Conservation (phyloP, 2,797 vertebrate genomes). For the Columba guinea region DNA sequence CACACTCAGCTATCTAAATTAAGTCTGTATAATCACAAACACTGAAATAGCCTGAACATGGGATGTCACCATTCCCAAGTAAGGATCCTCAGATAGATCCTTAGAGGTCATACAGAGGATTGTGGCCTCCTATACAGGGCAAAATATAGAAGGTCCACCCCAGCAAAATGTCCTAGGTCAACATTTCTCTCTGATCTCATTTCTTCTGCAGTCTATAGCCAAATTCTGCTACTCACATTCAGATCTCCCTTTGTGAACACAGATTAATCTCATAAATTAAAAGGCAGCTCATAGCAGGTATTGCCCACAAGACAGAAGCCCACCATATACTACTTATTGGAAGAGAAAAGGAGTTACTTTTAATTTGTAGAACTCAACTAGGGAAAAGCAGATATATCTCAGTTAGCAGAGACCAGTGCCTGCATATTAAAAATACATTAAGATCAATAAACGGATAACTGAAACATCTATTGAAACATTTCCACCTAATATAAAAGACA, state of each 20-base stretch:
- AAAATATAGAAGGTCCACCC: not conserved
- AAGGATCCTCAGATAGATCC: not conserved
- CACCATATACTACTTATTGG: not conserved
- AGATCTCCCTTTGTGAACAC: not conserved
- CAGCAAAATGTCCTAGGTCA: not conserved
- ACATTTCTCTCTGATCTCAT: not conserved
- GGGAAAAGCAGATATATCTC: conserved; percentile 45
- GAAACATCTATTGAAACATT: conserved; percentile 52
- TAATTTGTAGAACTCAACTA: conserved; percentile 28
- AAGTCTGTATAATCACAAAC: not conserved
- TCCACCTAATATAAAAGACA: conserved; percentile 50
- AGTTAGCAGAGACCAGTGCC: not conserved
- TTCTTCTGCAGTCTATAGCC: not conserved
- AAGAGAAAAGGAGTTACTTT: conserved; percentile 51
- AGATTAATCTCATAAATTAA: conserved; percentile 39
- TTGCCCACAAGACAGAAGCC: conserved; percentile 4
- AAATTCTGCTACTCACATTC: not conserved
- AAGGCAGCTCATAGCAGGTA: not conserved
- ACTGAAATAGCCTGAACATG: not conserved
- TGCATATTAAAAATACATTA: conserved; percentile 62
- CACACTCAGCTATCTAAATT: not conserved
- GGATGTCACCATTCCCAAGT: not conserved
- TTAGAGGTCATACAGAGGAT: not conserved
- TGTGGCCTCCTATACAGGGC: not conserved
- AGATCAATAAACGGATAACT: conserved; percentile 69